These are phyloP conservation scores for Ptychadena robeensis DNA, from an alignment of 2,797 vertebrate species.

Conservation along the genomic window DNA sequence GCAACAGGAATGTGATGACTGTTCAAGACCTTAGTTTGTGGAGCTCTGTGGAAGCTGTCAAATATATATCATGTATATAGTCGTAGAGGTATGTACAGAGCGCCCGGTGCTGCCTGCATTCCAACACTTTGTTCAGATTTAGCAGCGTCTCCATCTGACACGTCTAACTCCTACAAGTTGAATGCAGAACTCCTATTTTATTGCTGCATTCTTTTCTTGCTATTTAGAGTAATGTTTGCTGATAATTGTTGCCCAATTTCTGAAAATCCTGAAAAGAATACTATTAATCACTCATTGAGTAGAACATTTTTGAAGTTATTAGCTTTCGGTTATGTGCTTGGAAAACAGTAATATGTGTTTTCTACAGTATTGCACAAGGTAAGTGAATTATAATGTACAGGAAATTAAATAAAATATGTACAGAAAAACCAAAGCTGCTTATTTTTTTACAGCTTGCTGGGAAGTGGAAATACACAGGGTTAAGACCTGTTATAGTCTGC, in stretches of 20 bases:
- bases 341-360: constrained; percentile 1
- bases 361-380: neutral
- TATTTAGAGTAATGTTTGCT: neutral
- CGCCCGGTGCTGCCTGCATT: neutral
- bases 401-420: no score
- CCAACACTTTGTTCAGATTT: neutral
- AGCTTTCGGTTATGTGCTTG: constrained; percentile 11
- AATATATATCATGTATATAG: neutral
- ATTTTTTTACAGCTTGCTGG: neutral
- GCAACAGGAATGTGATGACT: no score
- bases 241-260: neutral
- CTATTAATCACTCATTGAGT: constrained; percentile 23
- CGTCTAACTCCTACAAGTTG: neutral
- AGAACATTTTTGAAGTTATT: neutral
- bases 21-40: no score
- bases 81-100: neutral
- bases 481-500: neutral
- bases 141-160: neutral
- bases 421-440: neutral
- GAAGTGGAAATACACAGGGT: no score
- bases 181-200: neutral
- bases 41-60: neutral
- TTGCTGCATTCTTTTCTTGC: neutral
- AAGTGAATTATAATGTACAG: no score
- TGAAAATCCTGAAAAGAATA: neutral